These are phyloP conservation scores for Buphagus erythrorhynchus DNA, from an alignment of 2,797 vertebrate genomes.

Conservation along the genomic window DNA sequence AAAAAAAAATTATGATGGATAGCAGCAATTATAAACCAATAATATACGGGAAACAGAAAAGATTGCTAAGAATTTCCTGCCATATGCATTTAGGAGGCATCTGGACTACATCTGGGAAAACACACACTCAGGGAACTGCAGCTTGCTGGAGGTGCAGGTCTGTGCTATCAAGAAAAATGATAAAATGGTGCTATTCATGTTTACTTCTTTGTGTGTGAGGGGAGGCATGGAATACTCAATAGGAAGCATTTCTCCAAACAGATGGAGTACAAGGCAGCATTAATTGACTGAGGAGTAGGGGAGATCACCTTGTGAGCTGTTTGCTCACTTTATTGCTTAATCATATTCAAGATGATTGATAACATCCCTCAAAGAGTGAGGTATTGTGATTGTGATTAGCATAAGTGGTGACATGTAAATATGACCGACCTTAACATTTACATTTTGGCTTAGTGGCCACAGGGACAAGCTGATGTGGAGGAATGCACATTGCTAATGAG, in stretches of 20 bases:
- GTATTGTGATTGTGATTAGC: conserved; percentile 42
- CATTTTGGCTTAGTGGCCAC: conserved; percentile 28
- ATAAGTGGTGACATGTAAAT: conserved; percentile 62
- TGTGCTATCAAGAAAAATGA: conserved; percentile 51
- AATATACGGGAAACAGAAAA: conserved; percentile 72
- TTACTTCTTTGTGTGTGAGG: neutral
- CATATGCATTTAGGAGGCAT: conserved; percentile 67
- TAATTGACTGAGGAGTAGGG: conserved; percentile 26
- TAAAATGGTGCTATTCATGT: conserved; percentile 21
- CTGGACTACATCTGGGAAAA: conserved; percentile 74
- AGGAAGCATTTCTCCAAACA: conserved; percentile 13
- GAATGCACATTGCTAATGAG: conserved; percentile 3
- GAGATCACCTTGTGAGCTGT: conserved; percentile 55
- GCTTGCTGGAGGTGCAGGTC: conserved; percentile 29
- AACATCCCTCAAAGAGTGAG: neutral
- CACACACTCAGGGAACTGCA: conserved; percentile 17
- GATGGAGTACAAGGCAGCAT: neutral
- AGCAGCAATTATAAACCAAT: conserved; percentile 76
- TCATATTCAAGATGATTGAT: conserved; percentile 63
- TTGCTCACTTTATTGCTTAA: conserved; percentile 34
- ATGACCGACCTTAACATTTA: conserved; percentile 26
- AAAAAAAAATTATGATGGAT: conserved; percentile 73
- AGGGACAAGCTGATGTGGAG: neutral
- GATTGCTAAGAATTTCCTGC: conserved; percentile 75
- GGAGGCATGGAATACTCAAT: neutral